Evolutionary conservation across 2,113 vertebrate genomes (phyloP).

Genomic region (Lanius ludovicianus): DNA sequence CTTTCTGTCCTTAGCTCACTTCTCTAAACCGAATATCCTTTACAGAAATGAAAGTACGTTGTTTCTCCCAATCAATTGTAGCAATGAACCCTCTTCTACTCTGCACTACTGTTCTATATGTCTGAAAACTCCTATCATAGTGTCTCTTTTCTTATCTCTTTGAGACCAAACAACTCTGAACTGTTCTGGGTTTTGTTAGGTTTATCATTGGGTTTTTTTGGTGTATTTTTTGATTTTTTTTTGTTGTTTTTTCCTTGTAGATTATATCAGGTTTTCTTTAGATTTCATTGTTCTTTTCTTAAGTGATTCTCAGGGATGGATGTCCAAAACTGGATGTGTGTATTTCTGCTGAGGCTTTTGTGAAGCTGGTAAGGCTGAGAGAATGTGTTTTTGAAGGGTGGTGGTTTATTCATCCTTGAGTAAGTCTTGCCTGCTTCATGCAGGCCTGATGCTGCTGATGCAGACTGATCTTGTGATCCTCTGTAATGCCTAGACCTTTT

Average conservation of each 20-base stretch:
- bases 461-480: background rate
- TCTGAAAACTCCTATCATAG: background rate
- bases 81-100: background rate
- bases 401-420: background rate
- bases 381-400: background rate
- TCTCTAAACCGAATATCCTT: background rate
- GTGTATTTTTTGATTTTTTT: background rate
- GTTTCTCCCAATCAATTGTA: background rate
- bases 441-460: background rate
- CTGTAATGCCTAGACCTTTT: background rate
- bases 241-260: rapidly evolving
- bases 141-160: background rate
- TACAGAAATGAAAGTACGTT: background rate
- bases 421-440: background rate
- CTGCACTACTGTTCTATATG: background rate
- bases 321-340: background rate
- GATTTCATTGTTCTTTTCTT: background rate
- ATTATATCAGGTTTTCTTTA: rapidly evolving
- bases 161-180: background rate
- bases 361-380: background rate
- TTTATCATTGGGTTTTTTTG: background rate
- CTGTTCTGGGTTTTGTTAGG: background rate
- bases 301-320: background rate
- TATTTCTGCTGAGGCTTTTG: background rate
- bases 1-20: background rate